Conservation (phyloP, 2,797 vertebrate genomes). For the Falco rusticolus region DNA sequence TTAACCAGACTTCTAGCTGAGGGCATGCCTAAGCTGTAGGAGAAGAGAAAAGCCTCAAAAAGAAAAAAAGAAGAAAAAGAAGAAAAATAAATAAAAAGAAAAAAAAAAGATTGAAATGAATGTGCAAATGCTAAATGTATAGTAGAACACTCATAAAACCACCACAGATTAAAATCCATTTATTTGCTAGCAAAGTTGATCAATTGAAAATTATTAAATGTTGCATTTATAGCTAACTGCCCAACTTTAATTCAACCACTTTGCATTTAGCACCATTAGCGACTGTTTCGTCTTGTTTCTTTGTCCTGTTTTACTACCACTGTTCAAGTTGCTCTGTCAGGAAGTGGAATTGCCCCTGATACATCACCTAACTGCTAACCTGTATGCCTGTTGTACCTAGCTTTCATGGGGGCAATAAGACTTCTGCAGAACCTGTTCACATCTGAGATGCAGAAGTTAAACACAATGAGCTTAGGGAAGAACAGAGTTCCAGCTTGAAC, state of each 20-base stretch:
- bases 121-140: not conserved
- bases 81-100: not conserved
- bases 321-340: not conserved
- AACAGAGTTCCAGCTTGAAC: constrained; percentile 1
- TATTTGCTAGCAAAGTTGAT: not conserved
- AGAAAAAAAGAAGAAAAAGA: not conserved
- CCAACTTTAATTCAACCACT: not conserved
- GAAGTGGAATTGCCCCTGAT: not conserved
- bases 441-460: constrained; percentile 10
- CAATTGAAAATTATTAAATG: not conserved
- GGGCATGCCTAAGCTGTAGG: not conserved
- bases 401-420: not conserved
- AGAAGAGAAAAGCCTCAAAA: not conserved
- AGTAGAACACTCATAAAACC: not conserved
- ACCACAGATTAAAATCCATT: not conserved
- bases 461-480: not conserved
- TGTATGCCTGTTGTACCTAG: not conserved
- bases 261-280: not conserved
- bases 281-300: not conserved
- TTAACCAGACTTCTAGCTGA: not conserved
- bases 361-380: not conserved
- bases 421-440: not conserved
- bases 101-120: not conserved
- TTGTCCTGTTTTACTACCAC: not conserved
- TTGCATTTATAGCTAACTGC: not conserved